These are phyloP conservation scores for Micronycteris hirsuta DNA, from an alignment of 2,113 vertebrate genomes.

Conservation along the genomic window DNA sequence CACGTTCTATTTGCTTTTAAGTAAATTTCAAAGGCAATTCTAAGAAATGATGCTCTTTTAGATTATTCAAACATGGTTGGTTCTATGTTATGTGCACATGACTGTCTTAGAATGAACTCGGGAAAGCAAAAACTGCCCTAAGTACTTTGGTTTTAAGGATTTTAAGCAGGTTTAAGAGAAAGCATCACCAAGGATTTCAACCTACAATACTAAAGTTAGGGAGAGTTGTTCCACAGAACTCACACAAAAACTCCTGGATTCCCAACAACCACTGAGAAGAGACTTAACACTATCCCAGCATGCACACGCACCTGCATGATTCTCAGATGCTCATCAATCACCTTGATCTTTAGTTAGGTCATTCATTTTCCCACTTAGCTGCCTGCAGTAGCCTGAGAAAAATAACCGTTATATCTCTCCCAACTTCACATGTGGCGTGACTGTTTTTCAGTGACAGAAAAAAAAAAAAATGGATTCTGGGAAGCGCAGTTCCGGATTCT, in stretches of 20 bases:
- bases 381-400: background rate
- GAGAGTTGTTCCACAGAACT: background rate
- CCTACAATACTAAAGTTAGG: rapidly evolving
- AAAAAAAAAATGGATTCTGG: background rate
- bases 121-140: background rate
- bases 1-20: background rate
- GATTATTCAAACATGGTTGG: background rate
- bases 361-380: background rate
- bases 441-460: background rate
- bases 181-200: rapidly evolving
- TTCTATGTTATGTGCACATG: background rate
- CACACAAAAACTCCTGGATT: background rate
- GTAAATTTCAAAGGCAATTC: background rate
- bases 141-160: background rate
- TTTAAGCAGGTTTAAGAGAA: background rate
- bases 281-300: too few relatives aligned
- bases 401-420: background rate
- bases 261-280: background rate
- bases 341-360: background rate
- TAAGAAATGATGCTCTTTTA: background rate
- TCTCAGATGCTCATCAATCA: background rate
- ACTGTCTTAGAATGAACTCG: background rate
- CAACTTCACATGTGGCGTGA: background rate
- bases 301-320: too few relatives aligned
- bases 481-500: background rate